phyloP scores from a whole-genome alignment of 2,888 invertebrate species.

The Myopa testacea region DNA sequence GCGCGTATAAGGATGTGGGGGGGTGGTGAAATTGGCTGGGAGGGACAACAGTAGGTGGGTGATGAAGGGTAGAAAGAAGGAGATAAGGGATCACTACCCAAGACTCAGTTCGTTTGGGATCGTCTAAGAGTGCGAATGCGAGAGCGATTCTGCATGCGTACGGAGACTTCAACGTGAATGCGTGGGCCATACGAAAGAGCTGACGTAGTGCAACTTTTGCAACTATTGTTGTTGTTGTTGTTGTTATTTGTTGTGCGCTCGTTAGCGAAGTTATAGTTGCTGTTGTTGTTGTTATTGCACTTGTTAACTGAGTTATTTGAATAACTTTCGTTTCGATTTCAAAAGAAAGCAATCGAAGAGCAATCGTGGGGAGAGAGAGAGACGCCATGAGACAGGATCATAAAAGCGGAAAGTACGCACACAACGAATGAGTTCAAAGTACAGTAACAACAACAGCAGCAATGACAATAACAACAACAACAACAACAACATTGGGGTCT shows the following conservation, averaged over 20 bases:
- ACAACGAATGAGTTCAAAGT: too few relatives aligned
- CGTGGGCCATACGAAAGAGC: too few relatives aligned
- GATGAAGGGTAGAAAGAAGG: not conserved
- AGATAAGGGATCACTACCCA: not conserved
- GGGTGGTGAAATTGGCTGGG: not conserved
- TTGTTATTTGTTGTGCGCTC: not conserved
- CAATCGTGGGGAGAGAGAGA: constrained; percentile 6
- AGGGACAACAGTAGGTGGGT: not conserved
- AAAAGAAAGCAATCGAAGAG: constrained; percentile 37
- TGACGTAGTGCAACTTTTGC: not conserved
- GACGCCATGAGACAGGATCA: not conserved
- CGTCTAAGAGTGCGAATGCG: too few relatives aligned
- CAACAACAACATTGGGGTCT: constrained; percentile 3
- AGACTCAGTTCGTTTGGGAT: too few relatives aligned
- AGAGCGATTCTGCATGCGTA: too few relatives aligned
- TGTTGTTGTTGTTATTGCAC: constrained; percentile 46
- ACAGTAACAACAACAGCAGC: constrained; percentile 22
- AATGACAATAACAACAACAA: constrained; percentile 6
- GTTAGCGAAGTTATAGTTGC: not conserved
- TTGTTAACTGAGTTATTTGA: constrained; percentile 25
- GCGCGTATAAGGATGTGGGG: too few relatives aligned
- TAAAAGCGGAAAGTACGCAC: constrained; percentile 50
- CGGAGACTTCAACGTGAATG: not conserved
- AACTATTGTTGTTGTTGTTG: not conserved
- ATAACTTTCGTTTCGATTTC: constrained; percentile 18